Conservation (phyloP, 2,888 invertebrate species). For the Philaethria dido region DNA sequence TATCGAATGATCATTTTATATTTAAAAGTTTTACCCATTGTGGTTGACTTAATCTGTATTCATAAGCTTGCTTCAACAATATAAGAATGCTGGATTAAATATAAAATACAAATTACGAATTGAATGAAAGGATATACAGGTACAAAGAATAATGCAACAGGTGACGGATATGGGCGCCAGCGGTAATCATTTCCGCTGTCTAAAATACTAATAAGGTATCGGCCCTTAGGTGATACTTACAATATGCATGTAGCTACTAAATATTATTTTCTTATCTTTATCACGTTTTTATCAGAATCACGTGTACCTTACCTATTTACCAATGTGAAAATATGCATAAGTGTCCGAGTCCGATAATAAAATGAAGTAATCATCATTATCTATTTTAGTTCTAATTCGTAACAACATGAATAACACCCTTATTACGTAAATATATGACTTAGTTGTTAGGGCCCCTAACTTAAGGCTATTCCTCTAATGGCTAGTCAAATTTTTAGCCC, state of each 20-base stretch:
- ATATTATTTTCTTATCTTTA: no score
- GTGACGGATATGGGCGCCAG: conserved; percentile 26
- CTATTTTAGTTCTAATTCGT: no score
- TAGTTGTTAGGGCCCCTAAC: no score
- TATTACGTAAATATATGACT: neutral
- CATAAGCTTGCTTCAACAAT: neutral
- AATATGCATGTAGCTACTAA: neutral
- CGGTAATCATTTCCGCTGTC: conserved; percentile 25
- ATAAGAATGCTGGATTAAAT: neutral
- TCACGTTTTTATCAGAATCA: no score
- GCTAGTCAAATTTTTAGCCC: no score
- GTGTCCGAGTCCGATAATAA: no score
- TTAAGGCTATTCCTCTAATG: no score
- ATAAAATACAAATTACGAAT: conserved; percentile 14
- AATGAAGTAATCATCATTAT: no score
- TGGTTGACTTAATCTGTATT: neutral
- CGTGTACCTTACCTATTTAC: no score
- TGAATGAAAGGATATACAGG: conserved; percentile 31
- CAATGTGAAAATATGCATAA: no score
- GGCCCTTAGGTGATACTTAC: neutral
- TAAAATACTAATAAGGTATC: no score
- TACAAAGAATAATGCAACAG: conserved; percentile 30
- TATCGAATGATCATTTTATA: neutral
- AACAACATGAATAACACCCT: neutral
- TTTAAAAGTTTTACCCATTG: neutral